A percentile compares a stretch with the other conserved stretches of the same genome.
Evolutionary conservation across 1,140 invertebrate species (phyloP).

Genomic region (Listronotus bonariensis): DNA sequence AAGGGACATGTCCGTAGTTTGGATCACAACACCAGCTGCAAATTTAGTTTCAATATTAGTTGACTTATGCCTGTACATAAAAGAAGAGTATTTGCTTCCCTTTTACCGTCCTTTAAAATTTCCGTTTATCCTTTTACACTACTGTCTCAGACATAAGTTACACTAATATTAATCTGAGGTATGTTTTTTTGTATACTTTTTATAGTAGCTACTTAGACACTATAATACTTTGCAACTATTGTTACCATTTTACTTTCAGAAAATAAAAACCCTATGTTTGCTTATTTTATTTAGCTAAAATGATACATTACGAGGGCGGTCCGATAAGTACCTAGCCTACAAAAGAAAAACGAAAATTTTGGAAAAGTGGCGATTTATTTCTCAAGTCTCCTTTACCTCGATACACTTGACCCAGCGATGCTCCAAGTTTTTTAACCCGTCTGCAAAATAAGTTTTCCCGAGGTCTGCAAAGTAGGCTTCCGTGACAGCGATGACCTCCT

Average conservation of each 20-base stretch:
- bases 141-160: slow-evolving; percentile 51
- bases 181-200: slow-evolving; percentile 29
- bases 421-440: too few relatives aligned
- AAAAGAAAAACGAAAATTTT: too few relatives aligned
- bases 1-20: slow-evolving; percentile 48
- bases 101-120: slow-evolving; percentile 54
- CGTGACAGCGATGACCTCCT: too few relatives aligned
- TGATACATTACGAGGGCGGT: too few relatives aligned
- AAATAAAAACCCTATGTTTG: background rate
- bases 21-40: slow-evolving; percentile 51
- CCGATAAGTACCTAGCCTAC: too few relatives aligned
- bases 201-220: slow-evolving; percentile 8
- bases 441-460: too few relatives aligned
- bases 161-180: slow-evolving; percentile 41
- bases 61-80: slow-evolving; percentile 55
- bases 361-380: too few relatives aligned
- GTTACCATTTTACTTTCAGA: background rate
- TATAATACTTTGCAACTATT: background rate
- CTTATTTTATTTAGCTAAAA: slow-evolving; percentile 6
- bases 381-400: too few relatives aligned
- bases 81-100: slow-evolving; percentile 54
- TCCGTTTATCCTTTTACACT: slow-evolving; percentile 57
- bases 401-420: too few relatives aligned
- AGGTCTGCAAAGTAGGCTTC: too few relatives aligned
- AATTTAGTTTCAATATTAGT: slow-evolving; percentile 54